Conservation (phyloP, 2,888 invertebrate genomes). For the Andrena bucephala region DNA sequence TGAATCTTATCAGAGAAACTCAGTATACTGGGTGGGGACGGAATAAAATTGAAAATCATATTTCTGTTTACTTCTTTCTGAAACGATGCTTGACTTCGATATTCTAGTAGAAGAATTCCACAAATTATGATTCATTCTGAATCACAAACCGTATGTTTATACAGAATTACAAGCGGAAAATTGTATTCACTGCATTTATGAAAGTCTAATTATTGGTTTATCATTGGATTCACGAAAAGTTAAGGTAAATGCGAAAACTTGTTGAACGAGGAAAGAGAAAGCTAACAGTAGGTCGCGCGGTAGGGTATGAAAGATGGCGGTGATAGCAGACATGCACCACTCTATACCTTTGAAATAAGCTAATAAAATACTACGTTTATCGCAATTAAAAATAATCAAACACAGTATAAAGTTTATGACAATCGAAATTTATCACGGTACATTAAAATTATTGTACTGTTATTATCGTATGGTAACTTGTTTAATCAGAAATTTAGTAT, state of each 20-base stretch:
- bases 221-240: slow-evolving; percentile 20
- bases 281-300: slow-evolving; percentile 45
- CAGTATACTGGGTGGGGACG: not conserved
- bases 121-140: not conserved
- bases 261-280: slow-evolving; percentile 55
- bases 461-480: no score
- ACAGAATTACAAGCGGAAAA: not conserved
- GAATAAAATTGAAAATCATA: slow-evolving; percentile 4
- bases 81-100: not conserved
- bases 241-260: slow-evolving; percentile 41
- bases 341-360: slow-evolving; percentile 24
- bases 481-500: no score
- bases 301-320: slow-evolving; percentile 54
- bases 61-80: not conserved
- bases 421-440: no score
- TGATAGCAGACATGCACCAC: slow-evolving; percentile 44
- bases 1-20: slow-evolving; percentile 32
- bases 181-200: not conserved
- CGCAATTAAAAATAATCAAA: no score
- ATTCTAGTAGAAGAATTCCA: not conserved
- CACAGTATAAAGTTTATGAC: no score
- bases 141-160: not conserved
- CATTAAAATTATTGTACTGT: no score
- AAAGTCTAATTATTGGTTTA: not conserved
- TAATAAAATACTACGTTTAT: not conserved